Conservation (phyloP, 2,113 vertebrate species). For the Prolemur simus region DNA sequence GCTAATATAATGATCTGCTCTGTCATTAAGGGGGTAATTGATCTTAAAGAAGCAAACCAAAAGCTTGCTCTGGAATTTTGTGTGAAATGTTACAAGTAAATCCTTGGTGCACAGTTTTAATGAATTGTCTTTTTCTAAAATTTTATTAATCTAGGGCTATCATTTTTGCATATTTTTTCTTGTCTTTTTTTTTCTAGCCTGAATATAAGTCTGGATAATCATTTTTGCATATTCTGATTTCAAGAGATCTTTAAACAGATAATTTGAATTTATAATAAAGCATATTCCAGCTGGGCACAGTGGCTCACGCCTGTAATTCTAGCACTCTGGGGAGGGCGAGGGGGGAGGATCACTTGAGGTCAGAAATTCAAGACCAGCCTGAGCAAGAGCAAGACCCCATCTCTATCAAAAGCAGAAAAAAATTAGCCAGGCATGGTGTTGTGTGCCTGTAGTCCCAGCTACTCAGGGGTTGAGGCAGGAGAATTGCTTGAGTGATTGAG, state of each 20-base stretch:
- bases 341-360: no score
- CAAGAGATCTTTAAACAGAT: neutral
- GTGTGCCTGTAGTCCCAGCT: no score
- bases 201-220: no score
- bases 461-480: no score
- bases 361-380: no score
- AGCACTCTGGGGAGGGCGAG: no score
- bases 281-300: no score
- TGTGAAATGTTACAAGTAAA: neutral
- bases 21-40: neutral
- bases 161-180: neutral
- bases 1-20: neutral
- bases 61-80: neutral
- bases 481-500: no score
- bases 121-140: neutral
- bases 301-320: no score
- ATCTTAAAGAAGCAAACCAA: neutral
- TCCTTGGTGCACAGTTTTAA: neutral
- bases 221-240: constrained; percentile 7
- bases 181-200: neutral
- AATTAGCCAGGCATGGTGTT: no score
- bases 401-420: no score
- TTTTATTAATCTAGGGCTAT: neutral
- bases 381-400: no score
- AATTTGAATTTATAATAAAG: neutral